These are phyloP conservation scores for Zaprionus lineosus DNA, from an alignment of 2,888 invertebrate species.

Conservation along the genomic window DNA sequence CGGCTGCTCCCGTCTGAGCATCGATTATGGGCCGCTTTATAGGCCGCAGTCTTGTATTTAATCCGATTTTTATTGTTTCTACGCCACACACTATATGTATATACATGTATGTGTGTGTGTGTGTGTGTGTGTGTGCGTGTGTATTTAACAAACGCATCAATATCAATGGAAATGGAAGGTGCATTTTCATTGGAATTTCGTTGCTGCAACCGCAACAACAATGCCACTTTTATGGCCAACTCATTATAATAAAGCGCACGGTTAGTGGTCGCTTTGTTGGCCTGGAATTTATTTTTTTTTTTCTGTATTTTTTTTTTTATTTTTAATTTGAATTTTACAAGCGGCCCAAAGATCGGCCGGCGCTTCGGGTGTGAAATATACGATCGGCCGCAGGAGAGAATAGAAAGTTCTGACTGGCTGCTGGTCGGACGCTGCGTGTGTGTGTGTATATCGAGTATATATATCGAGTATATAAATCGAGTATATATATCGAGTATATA, in stretches of 20 bases:
- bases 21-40: conserved; percentile 71
- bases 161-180: conserved; percentile 70
- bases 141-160: conserved; percentile 55
- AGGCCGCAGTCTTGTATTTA: conserved; percentile 71
- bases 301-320: no score
- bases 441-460: no score
- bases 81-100: conserved; percentile 64
- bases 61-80: conserved; percentile 79
- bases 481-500: no score
- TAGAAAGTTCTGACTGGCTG: conserved; percentile 56
- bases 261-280: conserved; percentile 64
- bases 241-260: conserved; percentile 80
- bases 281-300: not conserved
- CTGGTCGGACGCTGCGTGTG: no score
- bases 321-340: conserved; percentile 75
- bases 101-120: conserved; percentile 4
- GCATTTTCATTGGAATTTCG: conserved; percentile 75
- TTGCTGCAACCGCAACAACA: conserved; percentile 53
- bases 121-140: not conserved
- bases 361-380: conserved; percentile 69
- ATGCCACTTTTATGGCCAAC: conserved; percentile 75
- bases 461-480: no score
- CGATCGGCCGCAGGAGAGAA: conserved; percentile 6
- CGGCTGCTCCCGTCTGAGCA: conserved; percentile 64
- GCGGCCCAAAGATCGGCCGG: conserved; percentile 44